Conservation (phyloP, 2,113 vertebrate genomes). For the Leuciscus idus region DNA sequence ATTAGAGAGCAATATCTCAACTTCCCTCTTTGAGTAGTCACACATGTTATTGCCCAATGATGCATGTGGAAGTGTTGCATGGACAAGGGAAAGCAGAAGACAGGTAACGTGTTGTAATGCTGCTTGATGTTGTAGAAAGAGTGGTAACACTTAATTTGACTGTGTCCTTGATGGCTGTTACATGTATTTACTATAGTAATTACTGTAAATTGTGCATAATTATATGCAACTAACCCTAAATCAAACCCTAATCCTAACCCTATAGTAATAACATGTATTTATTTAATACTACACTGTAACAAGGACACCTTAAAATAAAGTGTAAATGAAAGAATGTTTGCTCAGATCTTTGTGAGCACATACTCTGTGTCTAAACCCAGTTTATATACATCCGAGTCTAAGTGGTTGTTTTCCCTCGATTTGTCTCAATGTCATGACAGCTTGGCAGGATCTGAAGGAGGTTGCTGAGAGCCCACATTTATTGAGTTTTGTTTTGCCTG, state of each 20-base stretch:
- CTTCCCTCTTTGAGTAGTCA: conserved; percentile 40
- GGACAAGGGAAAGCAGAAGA: conserved; percentile 36
- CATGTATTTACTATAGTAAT: too few relatives aligned
- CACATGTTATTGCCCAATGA: conserved; percentile 42
- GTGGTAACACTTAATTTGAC: background rate
- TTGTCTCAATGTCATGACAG: conserved; percentile 60
- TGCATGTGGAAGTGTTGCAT: conserved; percentile 10
- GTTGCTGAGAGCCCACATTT: conserved; percentile 56
- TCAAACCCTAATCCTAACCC: too few relatives aligned
- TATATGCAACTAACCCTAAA: too few relatives aligned
- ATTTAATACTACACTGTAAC: too few relatives aligned
- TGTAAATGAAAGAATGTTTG: background rate
- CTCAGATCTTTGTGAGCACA: background rate
- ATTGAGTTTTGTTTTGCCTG: conserved; percentile 63
- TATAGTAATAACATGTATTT: too few relatives aligned
- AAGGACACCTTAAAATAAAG: too few relatives aligned
- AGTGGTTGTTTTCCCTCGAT: conserved; percentile 57
- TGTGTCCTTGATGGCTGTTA: too few relatives aligned
- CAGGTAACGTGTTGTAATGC: conserved; percentile 19
- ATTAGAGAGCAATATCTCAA: conserved; percentile 14
- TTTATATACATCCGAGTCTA: conserved; percentile 48
- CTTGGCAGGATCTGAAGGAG: conserved; percentile 62
- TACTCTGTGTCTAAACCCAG: background rate
- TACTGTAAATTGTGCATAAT: too few relatives aligned
- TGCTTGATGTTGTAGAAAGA: conserved; percentile 3